Base-by-base conservation (phyloP, 2,888 invertebrate genomes). In the Beris morrisii region DNA sequence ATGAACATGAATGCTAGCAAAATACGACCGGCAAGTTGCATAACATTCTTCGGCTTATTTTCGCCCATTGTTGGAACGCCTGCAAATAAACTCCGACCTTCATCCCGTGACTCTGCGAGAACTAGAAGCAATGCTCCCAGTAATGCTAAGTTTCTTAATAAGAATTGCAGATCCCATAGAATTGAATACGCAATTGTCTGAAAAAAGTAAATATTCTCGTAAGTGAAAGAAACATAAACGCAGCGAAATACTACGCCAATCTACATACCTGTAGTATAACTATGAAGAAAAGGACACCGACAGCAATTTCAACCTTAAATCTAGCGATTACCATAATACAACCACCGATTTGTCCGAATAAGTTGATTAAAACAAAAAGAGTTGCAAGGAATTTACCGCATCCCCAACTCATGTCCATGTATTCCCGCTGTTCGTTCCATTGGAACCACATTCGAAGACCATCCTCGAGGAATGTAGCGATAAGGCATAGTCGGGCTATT, bases 401-500 rank as follows among this genome's bases (percentile, higher is more conserved):
- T 54, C 92, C 90, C 99, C 97, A 98, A 12, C 95, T 93, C 84
- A 93, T 89, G 79, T 96, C 91, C 95, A 98, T 97, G 80, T 97
- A 98, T 79, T 97, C 96, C 52, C 95, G 85, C 81, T 97, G 97
- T 77, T 98, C 97, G 64, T 88, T 88, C 97, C 97, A 98, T 81
- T 99, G 99, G 77, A 95, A 92, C 91, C 96, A 99, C 99, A 99
- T 99, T 69, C 99, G 88, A 68, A 99, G 86, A 2, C 99, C 99
- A 85, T 99, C 99, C 83, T 99, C 99, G 70, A 99, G 85, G 84
- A 99, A 99, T 74, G 99, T 99, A 74, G 97, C 95, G 78, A 99
- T 96, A 69, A 99, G 87, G 81, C 97, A 99, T 69, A 99, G 83
- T 71, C 99, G 88, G 12, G 98, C 98, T 73, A 97, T 87, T 72